These are phyloP conservation scores for Thyatira batis DNA, from an alignment of 2,888 invertebrate species.

Conservation along the genomic window DNA sequence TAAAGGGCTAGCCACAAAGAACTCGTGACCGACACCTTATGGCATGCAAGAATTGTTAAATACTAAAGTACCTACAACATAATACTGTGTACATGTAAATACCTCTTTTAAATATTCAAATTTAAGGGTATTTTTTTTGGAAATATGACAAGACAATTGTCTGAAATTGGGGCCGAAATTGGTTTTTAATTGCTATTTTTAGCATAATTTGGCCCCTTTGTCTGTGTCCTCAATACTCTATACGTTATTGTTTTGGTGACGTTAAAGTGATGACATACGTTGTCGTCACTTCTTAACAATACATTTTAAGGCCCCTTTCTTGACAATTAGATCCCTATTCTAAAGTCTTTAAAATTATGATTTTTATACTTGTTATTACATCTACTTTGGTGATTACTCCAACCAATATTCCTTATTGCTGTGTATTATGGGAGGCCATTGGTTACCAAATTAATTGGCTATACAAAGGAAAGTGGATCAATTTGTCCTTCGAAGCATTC, in stretches of 20 bases:
- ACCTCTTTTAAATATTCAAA: conserved; percentile 14
- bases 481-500: conserved; percentile 36
- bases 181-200: conserved; percentile 3
- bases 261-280: neutral
- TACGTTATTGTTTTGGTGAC: neutral
- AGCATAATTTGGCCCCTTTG: neutral
- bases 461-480: conserved; percentile 18
- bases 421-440: neutral
- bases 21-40: conserved; percentile 55
- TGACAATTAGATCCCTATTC: neutral
- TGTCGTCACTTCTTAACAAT: neutral
- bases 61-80: conserved; percentile 16
- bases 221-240: neutral
- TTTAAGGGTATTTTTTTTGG: conserved; percentile 18
- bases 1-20: conserved; percentile 38
- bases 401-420: neutral
- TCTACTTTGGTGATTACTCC: too few species aligned
- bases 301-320: neutral
- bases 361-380: too few species aligned
- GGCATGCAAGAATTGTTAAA: conserved; percentile 28
- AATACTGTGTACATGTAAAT: conserved; percentile 13
- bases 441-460: conserved; percentile 1
- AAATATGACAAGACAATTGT: conserved; percentile 5
- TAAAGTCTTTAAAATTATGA: neutral
- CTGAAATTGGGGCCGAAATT: conserved; percentile 2